phyloP scores from a whole-genome alignment of 2,113 vertebrate genomes.

The Cavia porcellus region DNA sequence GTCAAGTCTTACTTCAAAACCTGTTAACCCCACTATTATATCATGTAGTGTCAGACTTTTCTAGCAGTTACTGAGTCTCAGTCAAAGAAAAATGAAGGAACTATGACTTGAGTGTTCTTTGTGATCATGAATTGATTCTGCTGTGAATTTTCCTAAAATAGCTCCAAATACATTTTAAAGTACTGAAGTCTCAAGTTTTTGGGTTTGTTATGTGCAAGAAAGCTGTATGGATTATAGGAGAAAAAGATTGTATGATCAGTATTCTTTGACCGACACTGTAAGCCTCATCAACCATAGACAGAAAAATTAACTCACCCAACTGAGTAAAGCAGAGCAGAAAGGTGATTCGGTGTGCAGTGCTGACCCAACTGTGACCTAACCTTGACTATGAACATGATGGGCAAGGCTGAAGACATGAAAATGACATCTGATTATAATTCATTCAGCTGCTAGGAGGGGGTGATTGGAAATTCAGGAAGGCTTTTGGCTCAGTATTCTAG shows the following conservation, averaged over 20 bases:
- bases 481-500: neutral
- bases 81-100: neutral
- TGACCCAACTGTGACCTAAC: neutral
- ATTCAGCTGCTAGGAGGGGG: neutral
- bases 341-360: neutral
- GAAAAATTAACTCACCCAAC: neutral
- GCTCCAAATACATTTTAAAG: neutral
- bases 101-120: neutral
- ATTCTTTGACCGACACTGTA: neutral
- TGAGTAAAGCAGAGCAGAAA: neutral
- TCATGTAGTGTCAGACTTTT: neutral
- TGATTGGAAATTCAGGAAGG: neutral
- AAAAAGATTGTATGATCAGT: neutral
- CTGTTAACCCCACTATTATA: neutral
- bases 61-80: neutral
- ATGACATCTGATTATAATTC: neutral
- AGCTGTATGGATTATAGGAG: neutral
- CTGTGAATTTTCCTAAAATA: slow-evolving; percentile 28
- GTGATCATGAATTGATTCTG: neutral
- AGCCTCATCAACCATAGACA: neutral
- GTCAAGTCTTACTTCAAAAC: neutral
- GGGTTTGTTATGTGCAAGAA: neutral
- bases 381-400: neutral
- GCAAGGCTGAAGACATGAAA: neutral
- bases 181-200: neutral